Conservation (phyloP, 2,113 vertebrate species). For the Chlorodrepanis virens region DNA sequence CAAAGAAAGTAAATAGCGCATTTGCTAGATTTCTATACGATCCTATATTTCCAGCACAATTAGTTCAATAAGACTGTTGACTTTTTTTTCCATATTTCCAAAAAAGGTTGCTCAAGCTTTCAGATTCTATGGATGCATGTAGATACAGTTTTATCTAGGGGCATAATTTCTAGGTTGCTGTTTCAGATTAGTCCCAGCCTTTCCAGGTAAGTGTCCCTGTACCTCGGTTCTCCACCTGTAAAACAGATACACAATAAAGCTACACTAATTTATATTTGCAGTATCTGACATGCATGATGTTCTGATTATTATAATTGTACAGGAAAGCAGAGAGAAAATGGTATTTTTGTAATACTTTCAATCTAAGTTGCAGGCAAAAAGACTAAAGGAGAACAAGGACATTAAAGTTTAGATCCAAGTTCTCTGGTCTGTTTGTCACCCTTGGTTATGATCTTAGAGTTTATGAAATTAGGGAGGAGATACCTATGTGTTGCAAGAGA, state of each 20-base stretch:
- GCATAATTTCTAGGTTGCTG: not conserved
- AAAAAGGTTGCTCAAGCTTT: not conserved
- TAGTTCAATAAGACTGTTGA: not conserved
- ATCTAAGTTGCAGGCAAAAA: not conserved
- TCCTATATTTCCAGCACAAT: not conserved
- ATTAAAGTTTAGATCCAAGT: not conserved
- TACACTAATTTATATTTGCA: not conserved
- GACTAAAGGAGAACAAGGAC: not conserved
- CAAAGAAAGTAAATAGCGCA: not conserved
- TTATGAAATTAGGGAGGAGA: not conserved
- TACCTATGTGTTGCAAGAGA: not conserved
- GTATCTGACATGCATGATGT: not conserved
- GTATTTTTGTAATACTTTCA: not conserved
- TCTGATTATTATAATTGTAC: not conserved
- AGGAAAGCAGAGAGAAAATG: not conserved
- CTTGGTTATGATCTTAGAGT: not conserved
- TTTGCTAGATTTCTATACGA: not conserved
- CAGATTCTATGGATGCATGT: not conserved
- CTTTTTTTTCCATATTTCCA: not conserved
- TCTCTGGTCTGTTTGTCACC: not conserved
- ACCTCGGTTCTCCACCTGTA: not conserved
- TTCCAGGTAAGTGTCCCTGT: not conserved
- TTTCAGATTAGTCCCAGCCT: not conserved
- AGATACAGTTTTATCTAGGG: rapidly evolving
- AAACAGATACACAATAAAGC: not conserved